phyloP scores from a whole-genome alignment of 2,888 invertebrate genomes.

The Agrochola macilenta region DNA sequence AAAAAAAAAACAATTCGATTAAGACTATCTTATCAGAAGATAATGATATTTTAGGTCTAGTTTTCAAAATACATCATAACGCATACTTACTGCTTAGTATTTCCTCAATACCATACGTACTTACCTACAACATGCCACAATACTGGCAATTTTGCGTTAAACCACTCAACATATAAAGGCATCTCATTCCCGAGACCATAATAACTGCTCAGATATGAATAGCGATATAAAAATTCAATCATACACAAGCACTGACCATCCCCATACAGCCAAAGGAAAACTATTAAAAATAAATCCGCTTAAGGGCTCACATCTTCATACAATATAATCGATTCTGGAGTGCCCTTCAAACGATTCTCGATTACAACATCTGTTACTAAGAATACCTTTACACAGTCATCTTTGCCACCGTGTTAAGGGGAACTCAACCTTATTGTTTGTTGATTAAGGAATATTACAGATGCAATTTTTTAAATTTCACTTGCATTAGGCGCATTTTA shows the following conservation, averaged over 20 bases:
- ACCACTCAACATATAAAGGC: background rate
- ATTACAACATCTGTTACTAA: constrained; percentile 86
- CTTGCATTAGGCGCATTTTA: constrained; percentile 36
- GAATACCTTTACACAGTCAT: constrained; percentile 64
- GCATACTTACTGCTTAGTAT: too few relatives aligned
- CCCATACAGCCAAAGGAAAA: constrained; percentile 74
- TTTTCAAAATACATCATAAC: too few relatives aligned
- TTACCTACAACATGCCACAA: background rate
- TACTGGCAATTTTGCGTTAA: constrained; percentile 11
- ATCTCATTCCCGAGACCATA: constrained; percentile 19
- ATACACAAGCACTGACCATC: constrained; percentile 67
- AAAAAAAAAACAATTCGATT: too few relatives aligned
- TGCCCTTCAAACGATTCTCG: constrained; percentile 84
- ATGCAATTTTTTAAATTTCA: constrained; percentile 19
- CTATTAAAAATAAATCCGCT: constrained; percentile 88
- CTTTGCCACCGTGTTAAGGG: background rate
- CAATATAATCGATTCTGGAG: constrained; percentile 87
- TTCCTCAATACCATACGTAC: background rate
- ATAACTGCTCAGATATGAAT: constrained; percentile 46
- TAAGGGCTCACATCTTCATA: constrained; percentile 79
- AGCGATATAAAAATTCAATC: constrained; percentile 67
- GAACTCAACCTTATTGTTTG: constrained; percentile 50
- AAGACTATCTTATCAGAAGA: too few relatives aligned
- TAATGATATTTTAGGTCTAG: too few relatives aligned
- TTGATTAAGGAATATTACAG: constrained; percentile 11